Evolutionary conservation across 1,140 invertebrate species (phyloP).

Genomic region (Oncopodura yosiiana): DNA sequence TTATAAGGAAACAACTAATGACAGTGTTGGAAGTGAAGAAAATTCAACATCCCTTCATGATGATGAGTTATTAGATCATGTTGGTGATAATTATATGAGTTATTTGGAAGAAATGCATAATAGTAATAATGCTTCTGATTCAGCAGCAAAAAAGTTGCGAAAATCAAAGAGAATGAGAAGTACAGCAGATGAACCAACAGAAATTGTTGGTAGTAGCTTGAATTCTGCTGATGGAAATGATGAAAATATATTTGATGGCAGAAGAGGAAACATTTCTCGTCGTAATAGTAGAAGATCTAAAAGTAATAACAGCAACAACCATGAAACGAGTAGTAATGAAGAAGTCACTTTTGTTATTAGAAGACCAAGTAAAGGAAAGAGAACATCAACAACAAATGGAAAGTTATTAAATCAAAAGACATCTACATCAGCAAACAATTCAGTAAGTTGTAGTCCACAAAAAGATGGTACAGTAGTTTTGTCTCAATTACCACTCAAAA

Average conservation of each 20-base stretch:
- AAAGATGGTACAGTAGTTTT: background rate
- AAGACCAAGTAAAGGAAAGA: background rate
- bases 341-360: background rate
- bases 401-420: background rate
- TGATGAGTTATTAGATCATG: slow-evolving; percentile 23
- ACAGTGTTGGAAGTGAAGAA: slow-evolving; percentile 24
- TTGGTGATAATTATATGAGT: slow-evolving; percentile 31
- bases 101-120: slow-evolving; percentile 26
- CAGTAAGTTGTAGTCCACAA: background rate
- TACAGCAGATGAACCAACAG: background rate
- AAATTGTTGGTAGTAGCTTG: too few relatives aligned
- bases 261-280: too few relatives aligned
- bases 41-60: slow-evolving; percentile 25
- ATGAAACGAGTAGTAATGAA: background rate
- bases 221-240: too few relatives aligned
- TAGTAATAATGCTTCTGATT: background rate
- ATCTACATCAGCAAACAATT: background rate
- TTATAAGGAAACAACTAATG: background rate
- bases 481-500: background rate
- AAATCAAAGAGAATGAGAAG: background rate
- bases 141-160: background rate
- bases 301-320: background rate
- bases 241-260: background rate
- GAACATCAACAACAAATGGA: background rate
- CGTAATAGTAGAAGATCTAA: background rate